Evolutionary conservation across 2,113 vertebrate genomes (phyloP), one percentile per base, ranked within the genome.

Genomic region (Sander vitreus): DNA sequence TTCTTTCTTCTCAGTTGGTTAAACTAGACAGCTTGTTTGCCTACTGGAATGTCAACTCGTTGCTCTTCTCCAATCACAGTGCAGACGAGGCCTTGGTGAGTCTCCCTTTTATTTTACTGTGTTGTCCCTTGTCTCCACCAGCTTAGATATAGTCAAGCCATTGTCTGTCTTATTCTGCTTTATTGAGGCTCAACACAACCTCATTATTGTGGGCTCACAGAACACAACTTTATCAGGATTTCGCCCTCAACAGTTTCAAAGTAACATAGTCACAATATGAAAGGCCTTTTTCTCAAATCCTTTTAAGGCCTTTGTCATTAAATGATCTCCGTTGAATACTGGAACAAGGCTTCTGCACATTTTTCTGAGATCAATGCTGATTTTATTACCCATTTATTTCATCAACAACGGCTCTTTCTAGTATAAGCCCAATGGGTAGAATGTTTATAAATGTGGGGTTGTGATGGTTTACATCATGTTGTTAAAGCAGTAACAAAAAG

Each of bases 1-100:
- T 19, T 82, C 88, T 83, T 59, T 86, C 93, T 93, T 76, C 82
- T 76, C 85, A 99, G 98, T 94, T 99, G 88, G 96, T 99, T 66
- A 95, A 95, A 81, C 90, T 99, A 50, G 97, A 99, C 94, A 97
- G 96, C 85, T 95, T 99, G 89, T 99, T 97, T 95, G 97, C 97
- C 33, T 99, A 99, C 89, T 99, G 98, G 98, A 99, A 99, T 87
- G 97, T 99, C 89, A 96, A 97, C 85, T 97, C 98, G 0, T 89
- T 93, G 76, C 96, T 99, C 89, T 99, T 97, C 94, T 99, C 98
- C 82, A 94, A 93, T 82, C 87, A 94, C 88, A 91, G 79, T 80
- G 91, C 93, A 87, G 90, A 96, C 0, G 93, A 97, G 75, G 96
- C 97, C 4, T 93, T 99, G 96, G 98, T 99, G 93, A 97, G 96